Evolutionary conservation across 2,888 invertebrate species (phyloP).

Genomic region (Tachystola acroxantha): DNA sequence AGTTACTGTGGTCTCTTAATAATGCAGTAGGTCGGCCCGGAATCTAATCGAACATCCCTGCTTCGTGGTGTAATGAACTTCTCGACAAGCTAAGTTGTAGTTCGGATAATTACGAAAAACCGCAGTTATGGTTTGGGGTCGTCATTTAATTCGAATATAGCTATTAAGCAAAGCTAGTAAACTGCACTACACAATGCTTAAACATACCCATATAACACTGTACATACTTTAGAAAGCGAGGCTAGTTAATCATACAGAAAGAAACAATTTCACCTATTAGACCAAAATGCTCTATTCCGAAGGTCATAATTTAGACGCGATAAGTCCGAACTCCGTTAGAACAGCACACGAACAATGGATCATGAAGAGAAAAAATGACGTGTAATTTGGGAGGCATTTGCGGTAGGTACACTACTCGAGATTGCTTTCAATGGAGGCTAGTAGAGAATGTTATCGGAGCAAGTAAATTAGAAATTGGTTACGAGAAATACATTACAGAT

Average conservation of each 20-base stretch:
- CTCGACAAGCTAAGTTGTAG: too few species aligned
- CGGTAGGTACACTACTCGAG: constrained; percentile 21
- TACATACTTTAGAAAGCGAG: constrained; percentile 32
- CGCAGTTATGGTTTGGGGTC: too few species aligned
- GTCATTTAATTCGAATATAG: too few species aligned
- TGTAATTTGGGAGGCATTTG: constrained; percentile 39
- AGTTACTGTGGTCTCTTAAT: too few species aligned
- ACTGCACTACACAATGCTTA: too few species aligned
- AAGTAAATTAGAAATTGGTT: constrained; percentile 28
- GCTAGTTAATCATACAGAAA: constrained; percentile 26
- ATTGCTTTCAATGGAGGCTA: constrained; percentile 28
- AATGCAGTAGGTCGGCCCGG: too few species aligned
- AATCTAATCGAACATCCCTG: too few species aligned
- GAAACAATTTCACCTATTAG: constrained; percentile 47
- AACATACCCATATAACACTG: constrained; percentile 10
- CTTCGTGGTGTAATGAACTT: too few species aligned
- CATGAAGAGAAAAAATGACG: constrained; percentile 45
- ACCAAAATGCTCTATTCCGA: constrained; percentile 29
- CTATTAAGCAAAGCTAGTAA: too few species aligned
- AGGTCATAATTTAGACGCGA: constrained; percentile 53
- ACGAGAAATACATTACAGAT: constrained; percentile 33
- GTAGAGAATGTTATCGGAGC: constrained; percentile 19
- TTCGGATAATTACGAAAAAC: too few species aligned
- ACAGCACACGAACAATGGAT: constrained; percentile 44
- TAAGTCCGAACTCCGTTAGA: constrained; percentile 39